Base-by-base conservation (phyloP, 2,113 vertebrate genomes). In the Antechinus flavipes region DNA sequence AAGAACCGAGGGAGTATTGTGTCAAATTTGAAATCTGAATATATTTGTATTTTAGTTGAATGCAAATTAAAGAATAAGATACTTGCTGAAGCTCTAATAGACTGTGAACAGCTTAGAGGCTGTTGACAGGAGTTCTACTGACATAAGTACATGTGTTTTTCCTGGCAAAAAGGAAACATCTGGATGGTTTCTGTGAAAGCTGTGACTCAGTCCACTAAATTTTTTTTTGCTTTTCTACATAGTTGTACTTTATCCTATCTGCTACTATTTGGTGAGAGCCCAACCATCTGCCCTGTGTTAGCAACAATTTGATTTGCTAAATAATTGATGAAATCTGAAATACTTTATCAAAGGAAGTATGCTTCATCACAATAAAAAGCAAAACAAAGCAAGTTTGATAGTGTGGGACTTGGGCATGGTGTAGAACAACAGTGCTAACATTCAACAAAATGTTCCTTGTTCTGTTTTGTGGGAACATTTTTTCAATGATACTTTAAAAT, bases 271-370 rank as follows among this genome's bases (percentile, higher is more conserved):
- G 91, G 19, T 94, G 42, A 94, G 84, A 47, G 19, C 90, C 58
- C 94, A 84, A 54, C 47, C 55, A 55, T 94, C 92, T 94, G 68
- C 92, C 90, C 95, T 68, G 55, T 84, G 46, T 91, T 94, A 94
- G 30, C 61, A 92, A 46, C 94, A 94, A 93, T 90, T 94, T 92
- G 22, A 94, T 95, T 96, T 92, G 47, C 84, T 93, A 94, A 94
- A 93, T 89, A 68, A 93, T 54, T 90, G 35, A 58, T 92, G 94
- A 9, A 94, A 89, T 58, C 27, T 58, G 3, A 93, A 8, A 90
- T 95, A 22, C 61, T 93, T 91, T 91, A 30, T 16, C 1, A n/a
- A 92, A 50, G 26, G 30, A 42, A 92, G 16, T 42, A 54, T 91
- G 25, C 0, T 91, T 61, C 16, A 1, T 90, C 54, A 54, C 53